Base-by-base conservation (phyloP, 2,113 vertebrate species). In the Elgaria multicarinata region DNA sequence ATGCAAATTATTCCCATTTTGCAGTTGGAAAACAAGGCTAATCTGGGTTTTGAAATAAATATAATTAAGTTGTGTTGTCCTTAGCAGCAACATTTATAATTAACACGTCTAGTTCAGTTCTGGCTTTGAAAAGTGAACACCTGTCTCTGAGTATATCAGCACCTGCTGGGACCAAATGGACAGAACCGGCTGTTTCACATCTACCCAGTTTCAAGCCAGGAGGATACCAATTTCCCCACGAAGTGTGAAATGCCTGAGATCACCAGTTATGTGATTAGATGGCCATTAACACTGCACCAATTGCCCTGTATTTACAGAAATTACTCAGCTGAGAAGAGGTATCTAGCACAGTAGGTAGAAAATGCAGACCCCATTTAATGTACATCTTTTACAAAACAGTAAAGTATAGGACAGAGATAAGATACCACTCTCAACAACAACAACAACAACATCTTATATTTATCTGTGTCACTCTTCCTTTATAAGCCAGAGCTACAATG, bases 261-360 rank as follows among this genome's bases (percentile, higher is more conserved):
- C 31, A 71, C 66, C 83, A 58, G 31, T 46, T 74, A 14, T 28
- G 20, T 16, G 44, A 16, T 77, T 85, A 90, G n/a, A 76, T 53
- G 24, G 78, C 58, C 67, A 77, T 69, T 69, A 83, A 76, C 42
- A 75, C 77, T 76, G 62, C 31, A 82, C 13, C 62, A 72, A 83
- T 89, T 81, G 53, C 71, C 69, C 42, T 86, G 58, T 91, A 90
- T 1, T 22, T 1, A 31, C 28, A 86, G 36, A 53, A 83, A 83
- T 89, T 64, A 89, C 69, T 39, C 55, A 89, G 33, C 83, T 69
- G n/a, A 26, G 50, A 89, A 58, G 20, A 77, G 72, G 24, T 86
- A 85, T 69, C 69, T 39, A 84, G 87, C 64, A 75, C 86, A 92
- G 82, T 3, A 33, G 80, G 89, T 42, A 90, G 46, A 85, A 94